Evolutionary conservation across 2,888 invertebrate species (phyloP), one percentile per base, ranked within the genome.

Genomic region (Drosophila meridionalis): DNA sequence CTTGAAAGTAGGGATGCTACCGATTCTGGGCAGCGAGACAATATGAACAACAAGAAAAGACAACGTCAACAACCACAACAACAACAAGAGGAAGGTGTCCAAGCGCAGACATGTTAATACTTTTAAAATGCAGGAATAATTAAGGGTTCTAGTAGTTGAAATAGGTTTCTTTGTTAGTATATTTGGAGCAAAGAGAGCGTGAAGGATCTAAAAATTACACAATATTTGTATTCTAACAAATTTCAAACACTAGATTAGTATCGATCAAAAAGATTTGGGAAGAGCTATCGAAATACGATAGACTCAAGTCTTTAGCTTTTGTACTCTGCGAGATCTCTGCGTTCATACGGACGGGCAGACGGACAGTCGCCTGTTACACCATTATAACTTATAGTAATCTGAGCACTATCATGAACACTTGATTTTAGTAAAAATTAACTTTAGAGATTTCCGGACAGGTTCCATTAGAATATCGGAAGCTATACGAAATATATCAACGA

Each of bases 1-100:
- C 20, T 8, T n/a, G 34, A 58, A 57, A 56, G 57, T 52, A 76
- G 56, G 58, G 59, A 65, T 76, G 68, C 64, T 59, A 48, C 45
- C 53, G 72, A 47, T 63, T 63, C 72, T 62, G 72, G 72, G 57
- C 72, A n/a, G 32, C 47, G 8, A 63, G 47, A 70, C 70, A 63
- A 56, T 60, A 48, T 32, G 66, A 66, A 47, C 61, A 67, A 50
- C 55, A 26, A 56, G 48, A 34, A 53, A 32, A 28, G 26, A 28
- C 70, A 53, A 34, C 32, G 26, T 43, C 47, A 59, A 26, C 57
- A 4, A 53, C 70, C 50, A 40, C 73, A 47, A 38, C 40, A 38
- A 26, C 42, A 55, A 52, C 47, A 30, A n/a, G 20, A 14, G 38
- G 60, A 26, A 50, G 48, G 32, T 42, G 40, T n/a, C 56, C 30